Evolutionary conservation across 2,888 invertebrate species (phyloP), one percentile per base, ranked within the genome.

Genomic region (Pollenia angustigena): DNA sequence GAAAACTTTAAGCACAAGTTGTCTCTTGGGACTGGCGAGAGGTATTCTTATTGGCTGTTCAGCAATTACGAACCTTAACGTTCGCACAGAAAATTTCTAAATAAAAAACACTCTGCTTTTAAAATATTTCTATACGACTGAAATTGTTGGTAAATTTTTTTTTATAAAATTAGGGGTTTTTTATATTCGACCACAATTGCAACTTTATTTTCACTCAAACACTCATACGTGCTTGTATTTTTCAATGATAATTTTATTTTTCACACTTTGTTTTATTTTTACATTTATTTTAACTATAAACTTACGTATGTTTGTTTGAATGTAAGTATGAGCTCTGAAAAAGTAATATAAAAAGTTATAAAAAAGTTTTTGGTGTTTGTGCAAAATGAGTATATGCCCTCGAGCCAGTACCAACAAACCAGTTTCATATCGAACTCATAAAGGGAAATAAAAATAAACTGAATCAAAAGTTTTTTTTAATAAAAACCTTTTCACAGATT

Each of bases 401-500:
- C n/a, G 52, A 71, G 71, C 50, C 46, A 64, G 46, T 12, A 64
- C 18, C 56, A 56, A 23, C 48, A 79, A 79, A 58, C 48, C 40
- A 40, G 7, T 60, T 69, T 79, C 23, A 44, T 62, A 76, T 58
- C n/a, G 64, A 44, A 56, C 52, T 32, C 23, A 60, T 58, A 72
- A 69, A 69, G 6, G 12, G 54, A 75, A 60, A 76, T 44, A 48
- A 12, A n/a, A 58, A 62, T 4, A 40, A 72, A 56, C 12, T 2
- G 8, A 80, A 60, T 62, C 11, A 64, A 80, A 80, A 56, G 12
- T 85, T 60, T 74, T 81, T 85, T 32, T 23, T 80, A n/a, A 54
- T 50, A 71, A 80, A 71, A 75, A 62, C 60, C 42, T 72, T 76
- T 76, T 71, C 60, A 78, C 74, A 85, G 71, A 58, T 76, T 78